Evolutionary conservation across 2,113 vertebrate genomes (phyloP).

Genomic region (Cryptomyrus ogoouensis): DNA sequence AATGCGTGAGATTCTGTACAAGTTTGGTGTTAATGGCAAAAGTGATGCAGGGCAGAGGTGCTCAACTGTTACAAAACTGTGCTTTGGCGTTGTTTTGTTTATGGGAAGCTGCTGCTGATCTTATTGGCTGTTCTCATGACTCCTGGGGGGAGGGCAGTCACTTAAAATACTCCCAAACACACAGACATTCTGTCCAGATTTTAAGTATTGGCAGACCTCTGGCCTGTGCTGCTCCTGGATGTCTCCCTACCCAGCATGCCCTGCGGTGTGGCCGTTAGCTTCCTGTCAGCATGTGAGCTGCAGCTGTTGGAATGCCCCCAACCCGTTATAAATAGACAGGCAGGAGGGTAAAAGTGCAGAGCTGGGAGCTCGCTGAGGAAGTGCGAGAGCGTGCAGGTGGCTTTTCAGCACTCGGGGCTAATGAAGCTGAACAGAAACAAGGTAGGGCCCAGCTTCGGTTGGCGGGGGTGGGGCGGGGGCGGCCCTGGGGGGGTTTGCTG

Average conservation of each 20-base stretch:
- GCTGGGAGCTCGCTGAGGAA: constrained; percentile 27
- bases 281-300: constrained; percentile 39
- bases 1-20: background rate
- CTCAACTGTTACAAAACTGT: background rate
- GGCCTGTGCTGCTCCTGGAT: background rate
- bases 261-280: background rate
- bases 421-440: constrained; percentile 64
- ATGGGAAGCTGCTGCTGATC: background rate
- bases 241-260: background rate
- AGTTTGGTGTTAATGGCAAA: background rate
- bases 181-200: background rate
- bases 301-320: constrained; percentile 46
- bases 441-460: constrained; percentile 42
- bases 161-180: background rate
- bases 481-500: background rate
- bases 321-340: constrained; percentile 59
- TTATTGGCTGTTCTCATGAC: background rate
- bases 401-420: constrained; percentile 29
- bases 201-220: background rate
- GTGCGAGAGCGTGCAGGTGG: constrained; percentile 41
- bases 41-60: background rate
- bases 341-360: constrained; percentile 35
- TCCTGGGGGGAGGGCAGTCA: background rate
- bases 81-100: background rate
- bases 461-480: background rate